Conservation (phyloP, 1,140 invertebrate species). For the Saccostrea glomerata region DNA sequence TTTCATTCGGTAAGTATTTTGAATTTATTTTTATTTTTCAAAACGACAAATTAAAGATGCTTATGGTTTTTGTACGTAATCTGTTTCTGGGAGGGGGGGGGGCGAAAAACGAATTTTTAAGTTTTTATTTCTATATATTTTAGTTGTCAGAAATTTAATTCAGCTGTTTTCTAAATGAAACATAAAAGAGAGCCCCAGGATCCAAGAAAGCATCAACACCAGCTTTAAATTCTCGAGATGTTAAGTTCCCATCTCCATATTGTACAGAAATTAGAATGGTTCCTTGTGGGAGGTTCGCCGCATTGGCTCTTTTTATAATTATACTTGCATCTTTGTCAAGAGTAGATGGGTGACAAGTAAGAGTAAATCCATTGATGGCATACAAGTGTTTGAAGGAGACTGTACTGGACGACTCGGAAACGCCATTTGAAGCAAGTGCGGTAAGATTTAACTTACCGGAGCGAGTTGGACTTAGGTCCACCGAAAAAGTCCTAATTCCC, state of each 20-base stretch:
- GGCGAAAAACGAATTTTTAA: no score
- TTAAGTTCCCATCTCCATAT: neutral
- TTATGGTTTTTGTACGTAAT: no score
- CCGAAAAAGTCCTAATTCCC: neutral
- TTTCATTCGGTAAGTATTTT: neutral
- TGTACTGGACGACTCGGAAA: neutral
- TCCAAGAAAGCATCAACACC: neutral
- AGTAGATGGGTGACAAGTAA: neutral
- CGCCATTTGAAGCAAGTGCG: neutral
- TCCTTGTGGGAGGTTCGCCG: neutral
- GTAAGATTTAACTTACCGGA: neutral
- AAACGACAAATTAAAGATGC: no score
- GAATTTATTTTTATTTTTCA: neutral
- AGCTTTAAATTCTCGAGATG: neutral
- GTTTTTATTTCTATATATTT: no score
- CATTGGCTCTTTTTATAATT: neutral
- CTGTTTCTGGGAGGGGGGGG: no score
- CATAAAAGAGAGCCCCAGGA: neutral
- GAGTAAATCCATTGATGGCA: neutral
- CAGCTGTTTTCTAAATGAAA: no score
- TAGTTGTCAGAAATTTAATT: no score
- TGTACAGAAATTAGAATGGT: neutral
- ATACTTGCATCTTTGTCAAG: conserved; percentile 2
- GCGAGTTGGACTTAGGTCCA: neutral
- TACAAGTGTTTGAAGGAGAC: neutral